Conservation (phyloP, 1,140 invertebrate genomes). For the Radopholus similis region DNA sequence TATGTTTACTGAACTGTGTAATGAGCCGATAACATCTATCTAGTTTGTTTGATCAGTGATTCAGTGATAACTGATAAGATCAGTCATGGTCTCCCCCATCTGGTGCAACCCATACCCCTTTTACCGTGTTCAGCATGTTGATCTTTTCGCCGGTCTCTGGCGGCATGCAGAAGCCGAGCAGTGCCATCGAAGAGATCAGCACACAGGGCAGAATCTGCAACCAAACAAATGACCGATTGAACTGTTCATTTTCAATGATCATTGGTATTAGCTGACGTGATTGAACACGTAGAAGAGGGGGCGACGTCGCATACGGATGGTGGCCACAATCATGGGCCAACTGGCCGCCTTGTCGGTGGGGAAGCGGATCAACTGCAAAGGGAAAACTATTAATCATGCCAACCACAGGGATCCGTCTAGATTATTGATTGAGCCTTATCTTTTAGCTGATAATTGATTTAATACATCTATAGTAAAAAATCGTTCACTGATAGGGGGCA, state of each 20-base stretch:
- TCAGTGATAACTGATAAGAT: neutral
- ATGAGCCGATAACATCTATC: too few species aligned
- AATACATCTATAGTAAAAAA: too few species aligned
- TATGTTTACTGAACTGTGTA: too few species aligned
- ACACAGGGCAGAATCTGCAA: constrained; percentile 71
- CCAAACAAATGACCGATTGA: neutral
- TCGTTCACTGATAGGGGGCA: too few species aligned
- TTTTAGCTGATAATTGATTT: too few species aligned
- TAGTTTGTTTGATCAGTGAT: too few species aligned
- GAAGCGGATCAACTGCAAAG: constrained; percentile 32
- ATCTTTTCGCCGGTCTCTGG: constrained; percentile 82
- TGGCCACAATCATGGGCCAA: constrained; percentile 50
- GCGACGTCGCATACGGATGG: constrained; percentile 49
- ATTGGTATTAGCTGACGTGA: constrained; percentile 35
- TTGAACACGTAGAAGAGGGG: constrained; percentile 59
- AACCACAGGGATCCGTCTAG: too few species aligned
- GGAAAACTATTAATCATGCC: too few species aligned
- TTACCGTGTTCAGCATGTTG: constrained; percentile 70
- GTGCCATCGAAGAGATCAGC: constrained; percentile 78
- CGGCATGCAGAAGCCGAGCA: constrained; percentile 85
- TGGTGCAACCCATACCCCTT: too few species aligned
- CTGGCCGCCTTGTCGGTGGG: constrained; percentile 27
- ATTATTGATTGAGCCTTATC: too few species aligned
- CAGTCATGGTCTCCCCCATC: too few species aligned
- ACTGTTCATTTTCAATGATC: neutral